Conservation (phyloP, 1,140 invertebrate species). For the Physella acuta region DNA sequence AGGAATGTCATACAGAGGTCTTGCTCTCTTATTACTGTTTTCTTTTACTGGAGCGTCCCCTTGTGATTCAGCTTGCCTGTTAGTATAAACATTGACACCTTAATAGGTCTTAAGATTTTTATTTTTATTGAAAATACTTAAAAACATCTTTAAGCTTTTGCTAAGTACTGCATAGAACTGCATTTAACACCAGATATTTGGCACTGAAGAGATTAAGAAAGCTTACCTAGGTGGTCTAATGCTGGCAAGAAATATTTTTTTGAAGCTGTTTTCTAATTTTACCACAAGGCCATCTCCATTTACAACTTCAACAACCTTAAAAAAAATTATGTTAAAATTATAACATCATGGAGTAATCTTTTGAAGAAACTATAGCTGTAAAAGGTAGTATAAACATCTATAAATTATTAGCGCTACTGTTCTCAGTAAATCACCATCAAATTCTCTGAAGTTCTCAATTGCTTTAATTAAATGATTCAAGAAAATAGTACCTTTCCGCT, state of each 20-base stretch:
- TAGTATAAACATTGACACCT: not conserved
- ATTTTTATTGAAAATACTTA: no score
- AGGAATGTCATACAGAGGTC: slow-evolving; percentile 94
- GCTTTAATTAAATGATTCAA: no score
- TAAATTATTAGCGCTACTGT: no score
- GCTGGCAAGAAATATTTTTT: slow-evolving; percentile 94
- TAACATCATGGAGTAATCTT: not conserved
- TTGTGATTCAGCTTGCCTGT: slow-evolving; percentile 28
- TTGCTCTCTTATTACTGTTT: slow-evolving; percentile 66
- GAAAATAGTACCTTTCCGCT: slow-evolving; percentile 80
- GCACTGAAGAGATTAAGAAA: no score
- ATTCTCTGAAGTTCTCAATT: no score
- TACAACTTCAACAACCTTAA: slow-evolving; percentile 77
- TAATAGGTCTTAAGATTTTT: no score
- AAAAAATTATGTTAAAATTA: slow-evolving; percentile 26
- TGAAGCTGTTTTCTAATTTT: slow-evolving; percentile 76
- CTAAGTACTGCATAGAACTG: no score
- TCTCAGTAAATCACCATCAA: no score
- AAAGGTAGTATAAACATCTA: no score
- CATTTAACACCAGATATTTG: no score
- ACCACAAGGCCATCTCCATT: slow-evolving; percentile 91
- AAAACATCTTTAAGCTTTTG: no score
- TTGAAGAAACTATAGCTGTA: slow-evolving; percentile 1
- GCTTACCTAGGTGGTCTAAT: slow-evolving; percentile 83
- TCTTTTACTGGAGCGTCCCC: slow-evolving; percentile 28